Percentiles rank a stretch among this genome's conserved stretches.
These are phyloP conservation scores for Scaptomyza montana DNA, from an alignment of 1,140 invertebrate species.

Conservation along the genomic window DNA sequence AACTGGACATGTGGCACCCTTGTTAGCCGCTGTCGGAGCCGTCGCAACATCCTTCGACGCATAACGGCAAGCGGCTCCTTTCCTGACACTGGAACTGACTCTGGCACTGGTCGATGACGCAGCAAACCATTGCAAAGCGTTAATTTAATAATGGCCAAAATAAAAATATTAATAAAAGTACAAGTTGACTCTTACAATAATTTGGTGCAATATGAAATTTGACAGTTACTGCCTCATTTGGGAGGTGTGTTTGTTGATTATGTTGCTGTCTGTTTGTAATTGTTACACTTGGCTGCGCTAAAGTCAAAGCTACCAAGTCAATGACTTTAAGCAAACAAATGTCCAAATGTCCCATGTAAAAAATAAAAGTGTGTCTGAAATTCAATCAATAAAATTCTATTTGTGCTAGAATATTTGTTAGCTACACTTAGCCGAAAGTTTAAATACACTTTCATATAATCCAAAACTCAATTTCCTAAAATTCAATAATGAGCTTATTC, in stretches of 20 bases:
- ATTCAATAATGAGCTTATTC: too few relatives aligned
- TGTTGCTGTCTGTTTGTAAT: constrained; percentile 47
- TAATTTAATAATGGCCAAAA: constrained; percentile 79
- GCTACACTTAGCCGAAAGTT: too few relatives aligned
- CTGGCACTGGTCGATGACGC: constrained; percentile 52
- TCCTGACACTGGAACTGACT: neutral
- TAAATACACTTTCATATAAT: neutral
- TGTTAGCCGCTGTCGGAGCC: constrained; percentile 67
- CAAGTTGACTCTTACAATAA: constrained; percentile 51
- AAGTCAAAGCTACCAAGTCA: constrained; percentile 78
- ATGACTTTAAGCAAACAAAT: constrained; percentile 67
- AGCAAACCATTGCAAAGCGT: constrained; percentile 63
- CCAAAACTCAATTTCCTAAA: too few relatives aligned
- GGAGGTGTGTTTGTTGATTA: constrained; percentile 49
- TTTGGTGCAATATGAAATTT: constrained; percentile 66
- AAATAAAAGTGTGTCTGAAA: constrained; percentile 52
- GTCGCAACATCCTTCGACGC: constrained; percentile 78
- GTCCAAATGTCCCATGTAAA: constrained; percentile 18
- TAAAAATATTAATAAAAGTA: constrained; percentile 21
- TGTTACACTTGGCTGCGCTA: constrained; percentile 72
- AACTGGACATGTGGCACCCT: constrained; percentile 81
- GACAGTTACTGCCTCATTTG: constrained; percentile 28
- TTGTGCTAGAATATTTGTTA: constrained; percentile 2
- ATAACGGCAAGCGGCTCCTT: constrained; percentile 66
- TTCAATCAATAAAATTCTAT: constrained; percentile 65